Base-by-base conservation (phyloP, 2,113 vertebrate genomes). In the Platycercus adscitus region DNA sequence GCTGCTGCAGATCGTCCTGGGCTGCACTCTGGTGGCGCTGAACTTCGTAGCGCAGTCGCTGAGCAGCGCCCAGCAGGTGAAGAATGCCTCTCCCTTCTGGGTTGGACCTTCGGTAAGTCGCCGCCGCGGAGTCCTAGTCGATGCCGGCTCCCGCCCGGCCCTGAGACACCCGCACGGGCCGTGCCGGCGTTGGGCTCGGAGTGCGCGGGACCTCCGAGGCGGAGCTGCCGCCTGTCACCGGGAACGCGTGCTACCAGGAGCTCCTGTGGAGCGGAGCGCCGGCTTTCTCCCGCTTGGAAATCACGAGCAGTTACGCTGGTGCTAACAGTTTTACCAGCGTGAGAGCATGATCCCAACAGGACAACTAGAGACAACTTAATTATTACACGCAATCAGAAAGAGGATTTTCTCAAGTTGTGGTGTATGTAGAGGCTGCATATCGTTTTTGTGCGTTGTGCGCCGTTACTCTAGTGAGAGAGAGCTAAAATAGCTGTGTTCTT, bases 71-170 rank as follows among this genome's bases (percentile, higher is more conserved):
- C 84, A 94, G n/a, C 95, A 95, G 93, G 97, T 98, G 96, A 97
- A 98, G 96, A 97, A 96, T 79, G 98, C 98, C 5, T 99, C 98
- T 78, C 98, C 98, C 17, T 98, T 99, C 75, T 99, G 98, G 98
- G 98, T 98, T 5, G 98, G 99, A 66, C 98, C 97, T 60, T 98
- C 98, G 97, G 99, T 99, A 94, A 98, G 99, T 98, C 66, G 0
- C 14, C 23, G 60, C 18, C 39, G 37, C 65, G 15, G 53, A 58
- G 33, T 23, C 33, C 13, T 20, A 23, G 56, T 23, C 33, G 33
- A 17, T 17, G 1, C n/a, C n/a, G n/a, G 21, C 9, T 23, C 11
- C 56, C 9, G 20, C 56, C 56, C 21, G 20, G 33, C 9, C 20
- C 26, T n/a, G 16, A 28, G 55, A 39, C 23, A 7, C 28, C 33